Evolutionary conservation across 2,888 invertebrate species (phyloP).

Genomic region (Omphaloscelis lunosa): DNA sequence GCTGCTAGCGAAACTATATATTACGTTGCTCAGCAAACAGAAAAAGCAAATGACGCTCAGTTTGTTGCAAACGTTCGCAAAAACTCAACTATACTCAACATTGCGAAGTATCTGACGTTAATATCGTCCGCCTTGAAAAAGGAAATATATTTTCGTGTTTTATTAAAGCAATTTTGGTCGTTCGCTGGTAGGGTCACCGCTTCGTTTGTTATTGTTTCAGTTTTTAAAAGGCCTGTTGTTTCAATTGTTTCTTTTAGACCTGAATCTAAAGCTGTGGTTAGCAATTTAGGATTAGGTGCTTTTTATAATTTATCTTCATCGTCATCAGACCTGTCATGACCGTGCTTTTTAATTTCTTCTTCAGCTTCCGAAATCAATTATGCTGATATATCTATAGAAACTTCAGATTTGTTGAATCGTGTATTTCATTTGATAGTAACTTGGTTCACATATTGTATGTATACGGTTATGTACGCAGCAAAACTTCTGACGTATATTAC

Average conservation of each 20-base stretch:
- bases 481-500: slow-evolving; percentile 57
- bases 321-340: background rate
- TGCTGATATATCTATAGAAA: background rate
- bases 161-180: slow-evolving; percentile 81
- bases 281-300: background rate
- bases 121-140: slow-evolving; percentile 75
- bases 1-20: slow-evolving; percentile 50
- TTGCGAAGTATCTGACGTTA: slow-evolving; percentile 70
- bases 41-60: slow-evolving; percentile 58
- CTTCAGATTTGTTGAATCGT: background rate
- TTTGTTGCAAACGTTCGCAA: slow-evolving; percentile 55
- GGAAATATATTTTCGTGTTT: slow-evolving; percentile 82
- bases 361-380: background rate
- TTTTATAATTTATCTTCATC: background rate
- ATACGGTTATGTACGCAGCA: slow-evolving; percentile 8
- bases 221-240: slow-evolving; percentile 24
- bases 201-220: slow-evolving; percentile 43
- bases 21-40: slow-evolving; percentile 53
- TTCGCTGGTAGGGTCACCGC: slow-evolving; percentile 70
- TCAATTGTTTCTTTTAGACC: slow-evolving; percentile 16
- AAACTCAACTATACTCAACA: slow-evolving; percentile 63
- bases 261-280: slow-evolving; percentile 20
- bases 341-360: background rate
- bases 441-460: slow-evolving; percentile 9
- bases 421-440: background rate